These are phyloP conservation scores for Rhyacophila evoluta DNA, from an alignment of 2,888 invertebrate species.

Conservation along the genomic window DNA sequence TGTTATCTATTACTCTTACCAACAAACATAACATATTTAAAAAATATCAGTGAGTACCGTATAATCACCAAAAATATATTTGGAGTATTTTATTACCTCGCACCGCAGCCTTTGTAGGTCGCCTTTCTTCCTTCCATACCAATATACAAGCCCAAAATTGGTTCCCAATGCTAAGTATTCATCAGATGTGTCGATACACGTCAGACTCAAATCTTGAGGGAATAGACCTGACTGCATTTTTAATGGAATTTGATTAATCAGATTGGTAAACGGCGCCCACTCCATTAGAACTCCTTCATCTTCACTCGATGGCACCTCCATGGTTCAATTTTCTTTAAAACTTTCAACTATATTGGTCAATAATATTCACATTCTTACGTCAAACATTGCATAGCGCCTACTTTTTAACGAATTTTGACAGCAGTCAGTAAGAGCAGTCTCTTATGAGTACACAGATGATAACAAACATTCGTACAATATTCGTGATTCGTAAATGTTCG, in stretches of 20 bases:
- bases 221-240: conserved; percentile 82
- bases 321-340: neutral
- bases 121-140: conserved; percentile 84
- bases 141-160: conserved; percentile 87
- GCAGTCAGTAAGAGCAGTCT: neutral
- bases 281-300: conserved; percentile 75
- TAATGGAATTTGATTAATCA: conserved; percentile 81
- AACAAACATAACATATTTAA: neutral
- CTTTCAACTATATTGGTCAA: neutral
- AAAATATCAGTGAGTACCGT: neutral
- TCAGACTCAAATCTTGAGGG: conserved; percentile 79
- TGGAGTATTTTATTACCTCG: conserved; percentile 72
- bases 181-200: conserved; percentile 84
- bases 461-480: neutral
- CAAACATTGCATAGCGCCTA: no score
- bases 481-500: neutral
- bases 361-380: neutral
- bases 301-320: conserved; percentile 48
- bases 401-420: neutral
- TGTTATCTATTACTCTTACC: neutral
- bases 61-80: neutral
- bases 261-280: conserved; percentile 83
- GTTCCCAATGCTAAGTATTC: conserved; percentile 89
- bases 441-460: neutral
- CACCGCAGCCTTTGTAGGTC: conserved; percentile 83